Evolutionary conservation across 2,113 vertebrate genomes (phyloP).

Genomic region (Echinops telfairi): DNA sequence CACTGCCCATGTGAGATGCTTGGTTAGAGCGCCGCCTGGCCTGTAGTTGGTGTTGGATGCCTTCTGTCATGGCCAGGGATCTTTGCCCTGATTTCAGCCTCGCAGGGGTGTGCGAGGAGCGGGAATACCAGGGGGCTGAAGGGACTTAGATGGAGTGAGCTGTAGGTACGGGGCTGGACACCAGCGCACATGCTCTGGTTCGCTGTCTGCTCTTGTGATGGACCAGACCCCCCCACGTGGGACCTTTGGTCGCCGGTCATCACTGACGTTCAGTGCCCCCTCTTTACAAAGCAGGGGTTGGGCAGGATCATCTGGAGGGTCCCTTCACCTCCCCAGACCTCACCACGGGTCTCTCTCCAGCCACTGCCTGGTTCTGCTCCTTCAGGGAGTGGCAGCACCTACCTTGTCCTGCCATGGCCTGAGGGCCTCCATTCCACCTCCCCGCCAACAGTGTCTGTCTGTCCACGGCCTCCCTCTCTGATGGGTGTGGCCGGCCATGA

Average conservation of each 20-base stretch:
- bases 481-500: not conserved
- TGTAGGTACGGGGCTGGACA: not conserved
- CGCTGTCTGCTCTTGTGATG: not conserved
- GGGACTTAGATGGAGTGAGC: not conserved
- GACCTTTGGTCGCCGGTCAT: not conserved
- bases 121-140: not conserved
- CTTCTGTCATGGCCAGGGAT: accelerated
- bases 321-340: not conserved
- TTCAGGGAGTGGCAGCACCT: accelerated
- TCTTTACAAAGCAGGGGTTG: not conserved
- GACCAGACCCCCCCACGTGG: not conserved
- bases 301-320: not conserved
- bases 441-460: not conserved
- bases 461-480: not conserved
- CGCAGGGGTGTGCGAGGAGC: not conserved
- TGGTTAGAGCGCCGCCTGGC: not conserved
- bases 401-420: too few relatives aligned
- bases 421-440: too few relatives aligned
- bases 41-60: accelerated
- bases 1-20: not conserved
- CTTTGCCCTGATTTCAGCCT: not conserved
- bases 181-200: not conserved
- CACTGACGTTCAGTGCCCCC: not conserved
- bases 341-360: not conserved
- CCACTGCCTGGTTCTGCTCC: not conserved